These are phyloP conservation scores for Lycocerus yunnanus DNA, from an alignment of 2,888 invertebrate genomes.

Conservation along the genomic window DNA sequence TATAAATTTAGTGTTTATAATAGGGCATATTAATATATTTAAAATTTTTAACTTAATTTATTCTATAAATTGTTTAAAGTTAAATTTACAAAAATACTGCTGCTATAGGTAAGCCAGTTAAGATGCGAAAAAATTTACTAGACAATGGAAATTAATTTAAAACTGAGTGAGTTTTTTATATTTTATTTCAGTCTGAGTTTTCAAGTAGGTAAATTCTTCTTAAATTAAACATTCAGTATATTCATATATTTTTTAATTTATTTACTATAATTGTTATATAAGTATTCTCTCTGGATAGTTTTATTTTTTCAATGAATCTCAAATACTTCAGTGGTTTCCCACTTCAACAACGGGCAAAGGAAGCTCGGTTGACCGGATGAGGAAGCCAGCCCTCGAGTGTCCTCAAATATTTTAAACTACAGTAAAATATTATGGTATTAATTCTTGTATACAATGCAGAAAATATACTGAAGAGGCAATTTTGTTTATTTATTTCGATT, in stretches of 20 bases:
- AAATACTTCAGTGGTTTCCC: slow-evolving; percentile 21
- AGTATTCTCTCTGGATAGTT: slow-evolving; percentile 14
- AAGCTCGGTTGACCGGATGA: slow-evolving; percentile 48
- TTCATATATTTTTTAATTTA: background rate
- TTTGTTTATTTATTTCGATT: slow-evolving; percentile 46
- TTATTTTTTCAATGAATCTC: slow-evolving; percentile 16
- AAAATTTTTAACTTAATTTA: too few relatives aligned
- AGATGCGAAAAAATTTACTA: background rate
- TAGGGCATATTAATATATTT: too few relatives aligned
- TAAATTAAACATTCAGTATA: background rate
- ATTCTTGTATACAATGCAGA: slow-evolving; percentile 53
- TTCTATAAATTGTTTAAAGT: background rate
- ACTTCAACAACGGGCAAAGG: slow-evolving; percentile 24
- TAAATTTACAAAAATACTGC: background rate
- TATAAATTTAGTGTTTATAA: too few relatives aligned
- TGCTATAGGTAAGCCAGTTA: background rate
- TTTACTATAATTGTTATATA: background rate
- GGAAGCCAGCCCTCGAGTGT: slow-evolving; percentile 52
- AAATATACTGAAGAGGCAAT: slow-evolving; percentile 44
- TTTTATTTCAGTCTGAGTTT: background rate
- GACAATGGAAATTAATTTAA: background rate
- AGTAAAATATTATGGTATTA: slow-evolving; percentile 54
- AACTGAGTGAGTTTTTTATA: background rate
- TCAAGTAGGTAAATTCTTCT: background rate
- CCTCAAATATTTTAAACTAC: slow-evolving; percentile 50